These are phyloP conservation scores for Erethizon dorsatum DNA, from an alignment of 2,797 vertebrate species.

Conservation along the genomic window DNA sequence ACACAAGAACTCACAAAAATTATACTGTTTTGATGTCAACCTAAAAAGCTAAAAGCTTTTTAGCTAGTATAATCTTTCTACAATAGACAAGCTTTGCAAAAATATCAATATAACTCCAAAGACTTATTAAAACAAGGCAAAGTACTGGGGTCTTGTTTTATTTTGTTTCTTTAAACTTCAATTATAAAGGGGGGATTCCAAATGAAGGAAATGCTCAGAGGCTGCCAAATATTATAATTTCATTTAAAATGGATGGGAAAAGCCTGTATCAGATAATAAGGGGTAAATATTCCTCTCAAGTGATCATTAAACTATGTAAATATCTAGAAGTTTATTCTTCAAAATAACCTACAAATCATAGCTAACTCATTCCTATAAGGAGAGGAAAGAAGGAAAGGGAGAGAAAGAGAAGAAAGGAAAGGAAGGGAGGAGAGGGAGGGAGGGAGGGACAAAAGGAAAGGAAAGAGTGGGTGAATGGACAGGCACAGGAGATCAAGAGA, in stretches of 20 bases:
- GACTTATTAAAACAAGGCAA: not conserved
- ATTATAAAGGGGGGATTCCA: not conserved
- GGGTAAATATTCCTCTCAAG: conserved; percentile 26
- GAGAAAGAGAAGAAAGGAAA: not conserved
- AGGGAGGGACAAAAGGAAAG: not conserved
- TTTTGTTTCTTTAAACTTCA: not conserved
- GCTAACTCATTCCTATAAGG: conserved; percentile 19
- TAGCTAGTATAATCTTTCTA: not conserved
- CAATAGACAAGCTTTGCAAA: conserved; percentile 54
- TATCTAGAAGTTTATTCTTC: not conserved
- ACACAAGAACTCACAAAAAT: not conserved
- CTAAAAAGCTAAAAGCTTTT: not conserved
- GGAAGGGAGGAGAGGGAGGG: too few species aligned
- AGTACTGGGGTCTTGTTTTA: not conserved
- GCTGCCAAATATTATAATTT: not conserved
- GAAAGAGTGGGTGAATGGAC: not conserved
- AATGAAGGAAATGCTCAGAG: not conserved
- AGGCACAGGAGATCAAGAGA: not conserved
- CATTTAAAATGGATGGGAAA: not conserved
- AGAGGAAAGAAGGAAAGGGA: not conserved
- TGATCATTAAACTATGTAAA: not conserved
- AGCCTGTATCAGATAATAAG: not conserved
- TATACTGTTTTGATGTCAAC: not conserved
- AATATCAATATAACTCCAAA: conserved; percentile 23
- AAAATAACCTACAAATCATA: conserved; percentile 59